Conservation (phyloP, 2,888 invertebrate species). For the Myopa testacea region DNA sequence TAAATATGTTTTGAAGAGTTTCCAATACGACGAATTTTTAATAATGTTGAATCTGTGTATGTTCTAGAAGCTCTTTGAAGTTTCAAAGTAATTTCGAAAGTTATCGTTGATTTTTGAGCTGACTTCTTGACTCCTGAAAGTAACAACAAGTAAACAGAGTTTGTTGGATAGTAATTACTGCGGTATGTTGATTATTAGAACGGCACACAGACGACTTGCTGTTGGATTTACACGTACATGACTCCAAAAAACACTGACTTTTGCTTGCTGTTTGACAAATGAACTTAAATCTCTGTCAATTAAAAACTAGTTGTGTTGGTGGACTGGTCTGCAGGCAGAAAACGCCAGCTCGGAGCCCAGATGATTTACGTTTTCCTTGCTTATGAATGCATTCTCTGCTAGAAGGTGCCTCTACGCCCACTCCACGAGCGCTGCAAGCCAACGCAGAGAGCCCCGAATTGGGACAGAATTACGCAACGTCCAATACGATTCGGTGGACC, state of each 20-base stretch:
- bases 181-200: too few relatives aligned
- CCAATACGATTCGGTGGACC: background rate
- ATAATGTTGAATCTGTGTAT: too few relatives aligned
- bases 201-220: too few relatives aligned
- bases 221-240: too few relatives aligned
- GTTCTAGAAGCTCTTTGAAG: background rate
- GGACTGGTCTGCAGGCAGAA: background rate
- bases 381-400: conserved; percentile 1
- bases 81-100: background rate
- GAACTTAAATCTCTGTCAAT: background rate
- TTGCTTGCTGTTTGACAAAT: background rate
- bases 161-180: too few relatives aligned
- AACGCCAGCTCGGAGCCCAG: background rate
- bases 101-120: background rate
- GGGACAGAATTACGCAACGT: background rate
- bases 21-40: too few relatives aligned
- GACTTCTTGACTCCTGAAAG: too few relatives aligned
- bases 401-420: background rate
- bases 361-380: background rate
- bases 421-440: background rate
- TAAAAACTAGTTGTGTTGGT: background rate
- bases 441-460: background rate
- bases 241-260: background rate
- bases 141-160: too few relatives aligned
- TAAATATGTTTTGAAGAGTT: too few relatives aligned